Evolutionary conservation across 1,140 invertebrate genomes (phyloP), one percentile per base, ranked within the genome.

Genomic region (Drosophila pseudoobscura): DNA sequence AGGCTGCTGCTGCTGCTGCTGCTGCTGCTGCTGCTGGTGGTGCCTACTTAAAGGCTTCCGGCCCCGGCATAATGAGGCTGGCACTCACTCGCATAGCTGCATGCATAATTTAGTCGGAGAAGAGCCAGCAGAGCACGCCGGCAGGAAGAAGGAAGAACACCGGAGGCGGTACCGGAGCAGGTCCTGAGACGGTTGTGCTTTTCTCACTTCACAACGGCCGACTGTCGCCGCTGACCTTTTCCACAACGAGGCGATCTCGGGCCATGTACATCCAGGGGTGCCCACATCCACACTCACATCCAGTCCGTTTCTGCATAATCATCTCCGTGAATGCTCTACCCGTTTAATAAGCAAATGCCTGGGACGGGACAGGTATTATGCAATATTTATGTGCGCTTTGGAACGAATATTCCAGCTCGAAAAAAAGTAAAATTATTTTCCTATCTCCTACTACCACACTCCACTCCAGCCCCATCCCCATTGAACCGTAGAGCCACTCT

Each of bases 21-120:
- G n/a, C 13, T 24, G 49, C n/a, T 39, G 52, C 13, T 26, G 47
- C 15, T n/a, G 44, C 24, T 15, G 68, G 43, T 35, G 79, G 57
- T 78, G 76, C 72, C 82, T 85, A 85, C 82, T 85, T 88, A 85
- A 82, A 69, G 78, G 82, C 80, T 85, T 80, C 78, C 82, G 60
- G 68, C 63, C 75, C 35, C 52, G 63, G 82, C 82, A 87, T 88
- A 88, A 88, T 88, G 79, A 88, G 83, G 84, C 83, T 88, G 75
- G 80, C 84, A 88, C 70, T 75, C 75, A 80, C 70, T 75, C 75
- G 80, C 75, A 82, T 64, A 73, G 78, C 79, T 73, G 79, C 79
- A 88, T 88, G 84, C 83, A 83, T 88, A 88, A 88, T 88, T 88
- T 69, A 89, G 47, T 62, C 80, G 80, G 41, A 56, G 51, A 22